Base-by-base conservation (phyloP, 2,888 invertebrate species). In the Perithous albicinctus region DNA sequence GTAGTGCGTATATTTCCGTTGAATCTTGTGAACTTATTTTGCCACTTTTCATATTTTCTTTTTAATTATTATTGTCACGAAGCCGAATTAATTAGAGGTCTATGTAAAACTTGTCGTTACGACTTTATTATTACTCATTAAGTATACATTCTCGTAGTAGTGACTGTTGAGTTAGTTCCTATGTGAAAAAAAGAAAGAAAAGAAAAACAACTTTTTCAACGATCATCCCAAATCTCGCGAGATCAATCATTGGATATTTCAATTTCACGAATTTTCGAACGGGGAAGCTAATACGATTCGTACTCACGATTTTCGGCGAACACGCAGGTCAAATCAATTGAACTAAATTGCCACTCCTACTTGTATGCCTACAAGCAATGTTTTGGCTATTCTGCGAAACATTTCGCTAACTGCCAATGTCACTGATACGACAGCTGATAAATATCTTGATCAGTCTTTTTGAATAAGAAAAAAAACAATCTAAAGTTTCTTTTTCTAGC, bases 391-490 rank as follows among this genome's bases (percentile, higher is more conserved):
- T 77, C 46, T 29, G 51, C 64, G 69, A 38, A 54, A 35, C 23
- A 23, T 54, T 41, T 74, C 74, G 61, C 67, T 41, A 81, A 81
- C 81, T 81, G 81, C 81, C 81, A 81, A 77, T 81, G 77, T 77
- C 80, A 23, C 51, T 61, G 56, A 32, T 64, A 41, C 54, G 77
- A 81, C 73, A 81, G 67, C 72, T 67, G n/a, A 61, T 76, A 54
- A 78, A 75, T 74, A 69, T 54, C 43, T 46, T 67, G 41, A 69
- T 69, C 20, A 51, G 32, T 51, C 38, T 43, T 23, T 43, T 54
- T 10, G 15, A 63, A 46, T n/a, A n/a, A 48, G 35, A 29, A 67
- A 63, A 69, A 41, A 15, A 54, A 64, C 54, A 54, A 32, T 35
- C 15, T 20, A n/a, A 18, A 23, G 32, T 26, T 78, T n/a, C 32